phyloP scores from a whole-genome alignment of 2,113 vertebrate species.

The Megatriorchis doriae region DNA sequence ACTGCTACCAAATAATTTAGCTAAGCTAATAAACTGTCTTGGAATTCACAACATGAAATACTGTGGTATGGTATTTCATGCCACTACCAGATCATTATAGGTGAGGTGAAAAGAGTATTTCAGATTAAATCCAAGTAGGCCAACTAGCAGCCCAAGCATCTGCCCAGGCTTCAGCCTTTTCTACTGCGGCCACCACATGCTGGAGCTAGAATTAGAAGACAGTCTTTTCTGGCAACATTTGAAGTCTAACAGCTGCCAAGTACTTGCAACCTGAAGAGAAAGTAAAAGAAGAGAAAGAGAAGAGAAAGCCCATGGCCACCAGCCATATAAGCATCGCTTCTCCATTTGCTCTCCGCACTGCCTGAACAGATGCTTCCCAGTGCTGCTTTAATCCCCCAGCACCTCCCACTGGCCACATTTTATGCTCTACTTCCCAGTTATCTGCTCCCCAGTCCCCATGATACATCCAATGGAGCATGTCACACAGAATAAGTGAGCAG shows the following conservation, averaged over 20 bases:
- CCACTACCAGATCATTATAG: background rate
- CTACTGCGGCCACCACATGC: accelerated
- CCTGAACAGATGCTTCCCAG: background rate
- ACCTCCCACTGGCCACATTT: background rate
- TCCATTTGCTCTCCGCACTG: background rate
- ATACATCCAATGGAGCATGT: background rate
- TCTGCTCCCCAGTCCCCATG: background rate
- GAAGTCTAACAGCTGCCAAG: background rate
- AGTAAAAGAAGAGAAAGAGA: background rate
- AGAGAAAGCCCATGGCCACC: background rate
- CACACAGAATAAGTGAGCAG: background rate
- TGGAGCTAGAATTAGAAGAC: background rate
- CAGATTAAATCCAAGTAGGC: background rate
- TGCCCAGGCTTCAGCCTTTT: background rate
- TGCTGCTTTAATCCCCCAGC: background rate
- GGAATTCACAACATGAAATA: background rate
- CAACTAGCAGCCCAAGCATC: background rate
- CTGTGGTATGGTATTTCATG: background rate
- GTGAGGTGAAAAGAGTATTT: background rate
- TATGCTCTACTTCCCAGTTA: background rate
- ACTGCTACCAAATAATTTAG: background rate
- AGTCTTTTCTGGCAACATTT: background rate
- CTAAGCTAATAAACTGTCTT: background rate
- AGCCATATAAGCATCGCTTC: accelerated
- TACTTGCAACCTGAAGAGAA: background rate